Evolutionary conservation across 2,797 vertebrate genomes (phyloP).

Genomic region (Poecilia gillii): DNA sequence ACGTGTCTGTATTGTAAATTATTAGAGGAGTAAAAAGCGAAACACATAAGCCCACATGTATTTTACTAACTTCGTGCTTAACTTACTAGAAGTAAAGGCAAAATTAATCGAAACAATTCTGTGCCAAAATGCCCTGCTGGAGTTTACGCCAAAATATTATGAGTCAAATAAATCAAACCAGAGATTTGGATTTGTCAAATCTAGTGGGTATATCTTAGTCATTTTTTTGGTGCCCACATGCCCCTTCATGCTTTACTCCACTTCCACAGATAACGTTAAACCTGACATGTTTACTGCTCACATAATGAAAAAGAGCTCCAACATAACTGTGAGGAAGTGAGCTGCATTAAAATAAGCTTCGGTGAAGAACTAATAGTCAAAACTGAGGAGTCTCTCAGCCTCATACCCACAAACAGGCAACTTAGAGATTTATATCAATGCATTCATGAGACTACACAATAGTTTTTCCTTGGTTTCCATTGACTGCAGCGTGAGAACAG

Average conservation of each 20-base stretch:
- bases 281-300: not conserved
- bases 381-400: constrained; percentile 5
- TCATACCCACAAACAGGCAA: constrained; percentile 17
- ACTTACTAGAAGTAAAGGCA: not conserved
- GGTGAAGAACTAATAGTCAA: not conserved
- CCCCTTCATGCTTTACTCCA: not conserved
- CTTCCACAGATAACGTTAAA: not conserved
- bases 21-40: not conserved
- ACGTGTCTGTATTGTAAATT: not conserved
- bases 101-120: not conserved
- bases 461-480: constrained; percentile 31
- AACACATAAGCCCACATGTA: not conserved
- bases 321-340: not conserved
- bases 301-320: not conserved
- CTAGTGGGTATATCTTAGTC: not conserved
- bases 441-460: constrained; percentile 56
- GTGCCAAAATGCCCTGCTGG: not conserved
- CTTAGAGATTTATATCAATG: constrained; percentile 44
- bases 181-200: not conserved
- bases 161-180: not conserved
- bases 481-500: constrained; percentile 26
- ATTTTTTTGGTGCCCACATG: not conserved
- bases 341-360: not conserved
- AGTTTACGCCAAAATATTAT: not conserved
- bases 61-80: too few species aligned